Evolutionary conservation across 2,888 invertebrate species (phyloP).

Genomic region (Rhagonycha fulva): DNA sequence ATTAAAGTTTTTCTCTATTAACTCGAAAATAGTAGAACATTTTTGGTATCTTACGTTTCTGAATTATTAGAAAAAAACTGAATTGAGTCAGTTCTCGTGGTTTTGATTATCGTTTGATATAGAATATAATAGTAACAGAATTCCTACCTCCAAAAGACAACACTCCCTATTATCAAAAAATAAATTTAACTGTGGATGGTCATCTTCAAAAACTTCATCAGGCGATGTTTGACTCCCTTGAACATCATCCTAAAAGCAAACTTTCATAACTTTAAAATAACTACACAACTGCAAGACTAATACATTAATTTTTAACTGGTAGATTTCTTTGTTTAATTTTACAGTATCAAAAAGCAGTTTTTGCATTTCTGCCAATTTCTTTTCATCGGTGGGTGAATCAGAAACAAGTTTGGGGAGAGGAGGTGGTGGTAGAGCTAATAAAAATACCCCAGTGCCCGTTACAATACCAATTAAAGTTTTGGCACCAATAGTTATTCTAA

Average conservation of each 20-base stretch:
- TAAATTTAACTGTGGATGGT: slow-evolving; percentile 69
- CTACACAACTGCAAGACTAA: slow-evolving; percentile 24
- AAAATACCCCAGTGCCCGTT: slow-evolving; percentile 82
- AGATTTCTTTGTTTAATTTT: slow-evolving; percentile 72
- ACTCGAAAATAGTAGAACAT: no score
- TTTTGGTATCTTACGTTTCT: no score
- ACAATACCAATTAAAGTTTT: slow-evolving; percentile 86
- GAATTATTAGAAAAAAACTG: neutral
- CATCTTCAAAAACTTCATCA: slow-evolving; percentile 71
- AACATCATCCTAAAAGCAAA: slow-evolving; percentile 8
- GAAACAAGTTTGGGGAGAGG: slow-evolving; percentile 72
- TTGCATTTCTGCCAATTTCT: slow-evolving; percentile 69
- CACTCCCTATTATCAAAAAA: slow-evolving; percentile 78
- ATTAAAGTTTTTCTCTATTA: no score
- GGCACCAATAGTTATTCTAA: slow-evolving; percentile 77
- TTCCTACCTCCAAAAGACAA: slow-evolving; percentile 72
- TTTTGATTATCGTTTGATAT: no score
- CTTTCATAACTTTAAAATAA: slow-evolving; percentile 1
- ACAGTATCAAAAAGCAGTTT: slow-evolving; percentile 72
- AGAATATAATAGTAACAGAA: neutral
- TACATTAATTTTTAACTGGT: slow-evolving; percentile 61
- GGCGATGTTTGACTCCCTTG: slow-evolving; percentile 41
- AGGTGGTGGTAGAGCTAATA: slow-evolving; percentile 79
- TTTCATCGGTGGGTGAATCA: slow-evolving; percentile 67
- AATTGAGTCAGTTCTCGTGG: no score